Conservation (phyloP, 2,113 vertebrate species). For the Butorides virescens region DNA sequence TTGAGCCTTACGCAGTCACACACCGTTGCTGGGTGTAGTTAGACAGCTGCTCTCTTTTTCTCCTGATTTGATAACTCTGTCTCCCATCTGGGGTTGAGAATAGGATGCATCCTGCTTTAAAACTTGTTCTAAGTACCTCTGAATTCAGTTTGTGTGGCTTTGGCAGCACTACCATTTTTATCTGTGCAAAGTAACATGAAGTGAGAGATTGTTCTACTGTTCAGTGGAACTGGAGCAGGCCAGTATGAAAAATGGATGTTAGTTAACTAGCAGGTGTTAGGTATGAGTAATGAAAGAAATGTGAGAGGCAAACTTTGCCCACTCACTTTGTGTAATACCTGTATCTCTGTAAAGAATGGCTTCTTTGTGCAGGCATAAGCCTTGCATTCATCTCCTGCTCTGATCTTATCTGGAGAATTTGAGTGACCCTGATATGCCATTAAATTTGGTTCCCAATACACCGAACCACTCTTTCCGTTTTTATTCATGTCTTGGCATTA, state of each 20-base stretch:
- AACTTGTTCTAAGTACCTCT: not conserved
- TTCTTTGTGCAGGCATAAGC: constrained; percentile 52
- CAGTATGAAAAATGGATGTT: constrained; percentile 31
- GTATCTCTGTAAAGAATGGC: constrained; percentile 26
- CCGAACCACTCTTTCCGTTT: not conserved
- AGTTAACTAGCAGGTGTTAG: constrained; percentile 48
- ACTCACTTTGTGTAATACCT: constrained; percentile 26
- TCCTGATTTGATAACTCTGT: not conserved
- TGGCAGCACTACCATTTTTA: not conserved
- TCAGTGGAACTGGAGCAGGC: constrained; percentile 11
- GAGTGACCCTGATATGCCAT: constrained; percentile 27
- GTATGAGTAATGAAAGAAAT: constrained; percentile 62
- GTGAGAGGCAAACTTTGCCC: constrained; percentile 37
- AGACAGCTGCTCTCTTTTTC: not conserved
- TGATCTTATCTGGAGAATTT: constrained; percentile 59
- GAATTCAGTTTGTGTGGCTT: not conserved
- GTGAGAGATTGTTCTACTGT: constrained; percentile 36
- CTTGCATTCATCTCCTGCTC: constrained; percentile 49
- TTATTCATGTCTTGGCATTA: not conserved
- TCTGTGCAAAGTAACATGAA: not conserved
- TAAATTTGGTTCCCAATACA: not conserved
- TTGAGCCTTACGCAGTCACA: not conserved
- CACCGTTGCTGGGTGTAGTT: not conserved
- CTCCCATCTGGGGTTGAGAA: not conserved
- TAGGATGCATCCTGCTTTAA: not conserved